Base-by-base conservation (phyloP, 1,140 invertebrate genomes). In the Ceratosolen solmsi region DNA sequence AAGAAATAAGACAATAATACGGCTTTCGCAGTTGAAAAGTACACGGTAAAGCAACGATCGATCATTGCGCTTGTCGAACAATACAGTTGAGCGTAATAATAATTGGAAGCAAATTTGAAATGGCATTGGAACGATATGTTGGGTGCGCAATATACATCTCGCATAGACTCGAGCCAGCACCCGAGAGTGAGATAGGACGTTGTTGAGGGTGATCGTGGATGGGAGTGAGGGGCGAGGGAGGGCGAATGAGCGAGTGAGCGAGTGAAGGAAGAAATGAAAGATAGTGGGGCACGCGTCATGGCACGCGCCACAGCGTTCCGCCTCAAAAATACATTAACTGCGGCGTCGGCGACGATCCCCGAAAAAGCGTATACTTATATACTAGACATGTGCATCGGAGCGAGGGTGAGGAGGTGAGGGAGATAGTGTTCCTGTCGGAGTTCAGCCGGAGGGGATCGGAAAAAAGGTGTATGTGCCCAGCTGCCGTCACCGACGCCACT, bases 391-490 rank as follows among this genome's bases (percentile, higher is more conserved):
- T 65, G 60, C 60, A 65, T 33, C 60, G 25, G n/a, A 4, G 30
- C 8, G 70, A 30, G 25, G n/a, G 9, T 11, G 63, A 46, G 68
- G 68, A 25, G n/a, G 38, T 5, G 11, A n/a, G 27, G 30, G 11
- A 11, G 25, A n/a, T 33, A 30, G 11, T 22, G 30, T 33, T 74
- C 63, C 25, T 51, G 72, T 30, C 41, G 30, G 46, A 78, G 60
- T 7, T 8, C 63, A 78, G 51, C 68, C 77, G 51, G 49, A 79
- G 68, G 68, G 77, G 63, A 22, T 25, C 30, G 49, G 51, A 27
- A 41, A 72, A 70, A 74, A 80, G 71, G 73, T 81, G 73, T 81
- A 76, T 81, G 80, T 81, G 72, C 73, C 80, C 80, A 81, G 80
- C 80, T 81, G 79, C 79, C 46, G 79, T 30, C 49, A 25, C 70